Conservation (phyloP, 2,113 vertebrate species). For the Bombycilla garrulus region DNA sequence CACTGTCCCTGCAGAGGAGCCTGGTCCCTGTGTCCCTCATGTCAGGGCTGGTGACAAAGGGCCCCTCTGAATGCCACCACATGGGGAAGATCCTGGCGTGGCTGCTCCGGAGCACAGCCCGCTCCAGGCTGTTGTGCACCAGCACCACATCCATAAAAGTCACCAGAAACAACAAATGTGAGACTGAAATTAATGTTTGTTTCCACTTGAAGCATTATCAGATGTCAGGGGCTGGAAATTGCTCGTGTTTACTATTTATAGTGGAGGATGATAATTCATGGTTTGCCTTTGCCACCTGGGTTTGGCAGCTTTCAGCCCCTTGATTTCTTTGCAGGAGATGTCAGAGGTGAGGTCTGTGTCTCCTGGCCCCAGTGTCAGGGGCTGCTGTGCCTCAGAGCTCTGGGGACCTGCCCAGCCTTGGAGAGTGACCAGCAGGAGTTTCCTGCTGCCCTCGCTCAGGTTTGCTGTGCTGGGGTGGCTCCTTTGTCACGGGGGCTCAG, state of each 20-base stretch:
- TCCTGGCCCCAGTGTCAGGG: too few relatives aligned
- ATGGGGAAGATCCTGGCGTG: background rate
- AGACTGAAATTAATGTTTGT: background rate
- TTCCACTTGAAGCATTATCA: background rate
- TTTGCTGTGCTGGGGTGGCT: background rate
- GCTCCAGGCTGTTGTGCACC: background rate
- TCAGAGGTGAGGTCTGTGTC: background rate
- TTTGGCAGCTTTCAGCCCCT: background rate
- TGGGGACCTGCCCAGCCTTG: background rate
- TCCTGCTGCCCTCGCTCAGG: fast-evolving
- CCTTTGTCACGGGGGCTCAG: background rate
- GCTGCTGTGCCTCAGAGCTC: background rate
- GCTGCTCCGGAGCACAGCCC: background rate
- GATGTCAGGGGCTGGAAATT: background rate
- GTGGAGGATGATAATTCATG: background rate
- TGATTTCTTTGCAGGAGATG: background rate
- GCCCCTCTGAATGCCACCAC: background rate
- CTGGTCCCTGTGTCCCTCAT: background rate
- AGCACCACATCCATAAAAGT: background rate
- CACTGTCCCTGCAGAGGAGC: background rate
- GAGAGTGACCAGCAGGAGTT: background rate
- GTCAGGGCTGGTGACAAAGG: background rate
- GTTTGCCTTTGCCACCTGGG: background rate
- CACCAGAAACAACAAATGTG: background rate
- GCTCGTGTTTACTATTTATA: background rate